Evolutionary conservation across 1,140 invertebrate species (phyloP), one percentile per base, ranked within the genome.

Genomic region (Cydia amplana): DNA sequence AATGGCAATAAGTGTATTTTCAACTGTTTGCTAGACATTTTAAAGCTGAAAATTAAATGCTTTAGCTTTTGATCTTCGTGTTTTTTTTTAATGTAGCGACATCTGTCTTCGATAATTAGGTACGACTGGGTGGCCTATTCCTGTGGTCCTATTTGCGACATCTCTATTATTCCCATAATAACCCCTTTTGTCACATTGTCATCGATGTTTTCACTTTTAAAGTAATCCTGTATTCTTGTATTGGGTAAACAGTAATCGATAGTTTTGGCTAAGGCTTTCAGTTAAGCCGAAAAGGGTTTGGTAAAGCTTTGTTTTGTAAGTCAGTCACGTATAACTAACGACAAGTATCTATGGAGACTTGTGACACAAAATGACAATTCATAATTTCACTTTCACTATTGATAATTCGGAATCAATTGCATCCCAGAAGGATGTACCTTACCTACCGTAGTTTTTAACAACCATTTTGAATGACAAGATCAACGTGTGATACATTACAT

Each of bases 71-170:
- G 28, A 28, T 9, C 5, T 40, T 36, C 16, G 7, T 43, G 16
- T 9, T 9, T 40, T 70, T 70, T 25, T 70, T 43, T 1, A 7
- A n/a, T 70, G 0, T 18, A 12, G 72, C 43, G 85, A 86, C 89
- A 91, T 88, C 87, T 91, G 90, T 90, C 87, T 87, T 80, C 73
- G 81, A 86, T 89, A 88, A 89, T 88, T 85, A 89, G 83, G 74
- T 67, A 80, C 80, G 77, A 79, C 80, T 83, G 90, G 87, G 88
- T 91, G 90, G 88, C 70, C 87, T 73, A 25, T 63, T 75, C 75
- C 80, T 78, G 79, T 79, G 80, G 80, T 79, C 75, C 74, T 20
- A 49, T 28, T 83, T 81, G 83, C 82, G 77, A 74, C 73, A 74
- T 74, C 28, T 74, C 73, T 63, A 83, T 80, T 78, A 74, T 84